Base-by-base conservation (phyloP, 1,140 invertebrate species). In the Rhopalosiphum padi region DNA sequence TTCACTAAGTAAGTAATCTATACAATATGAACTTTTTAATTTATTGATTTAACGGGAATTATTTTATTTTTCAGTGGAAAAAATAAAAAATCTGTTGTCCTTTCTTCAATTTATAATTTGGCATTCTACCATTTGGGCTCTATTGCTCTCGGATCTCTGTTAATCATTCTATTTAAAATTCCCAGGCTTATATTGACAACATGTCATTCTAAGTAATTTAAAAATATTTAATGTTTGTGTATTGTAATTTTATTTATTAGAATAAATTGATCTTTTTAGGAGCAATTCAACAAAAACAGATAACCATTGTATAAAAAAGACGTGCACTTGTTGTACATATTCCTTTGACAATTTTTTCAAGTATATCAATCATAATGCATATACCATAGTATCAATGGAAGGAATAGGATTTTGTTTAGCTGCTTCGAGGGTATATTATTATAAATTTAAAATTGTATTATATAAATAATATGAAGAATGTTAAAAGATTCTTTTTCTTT, bases 361-460 rank as follows among this genome's bases (percentile, higher is more conserved):
- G 90, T 99, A 98, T 95, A 96, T 99, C 94, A 98, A 98, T 95
- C 98, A 98, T 94, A 99, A 99, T 95, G 98, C 98, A 1, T 99
- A 99, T 95, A 98, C 98, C 9, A 97, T 98, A 60, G 97, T 98
- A 93, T 98, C 98, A 11, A 98, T 98, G 94, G 97, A 98, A 95
- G 97, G 98, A 51, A 97, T 97, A 77, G 96, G 97, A 95, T 98
- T 98, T 95, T 98, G 97, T 94, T 97, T 97, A 94, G 97, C 97
- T 83, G 97, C 97, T 18, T 96, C 96, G 95, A 97, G 97, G 95
- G 97, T 98, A 96, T 96, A 95, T 96, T 35, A 86, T 53, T 89
- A 37, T 30, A 46, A 46, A 88, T 7, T 53, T 30, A 6, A 46
- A 46, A 88, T 7, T 53, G 21, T 7, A 89, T 25, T 25, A 89